These are phyloP conservation scores for Novumbra hubbsi DNA, from an alignment of 2,797 vertebrate species.

Conservation along the genomic window DNA sequence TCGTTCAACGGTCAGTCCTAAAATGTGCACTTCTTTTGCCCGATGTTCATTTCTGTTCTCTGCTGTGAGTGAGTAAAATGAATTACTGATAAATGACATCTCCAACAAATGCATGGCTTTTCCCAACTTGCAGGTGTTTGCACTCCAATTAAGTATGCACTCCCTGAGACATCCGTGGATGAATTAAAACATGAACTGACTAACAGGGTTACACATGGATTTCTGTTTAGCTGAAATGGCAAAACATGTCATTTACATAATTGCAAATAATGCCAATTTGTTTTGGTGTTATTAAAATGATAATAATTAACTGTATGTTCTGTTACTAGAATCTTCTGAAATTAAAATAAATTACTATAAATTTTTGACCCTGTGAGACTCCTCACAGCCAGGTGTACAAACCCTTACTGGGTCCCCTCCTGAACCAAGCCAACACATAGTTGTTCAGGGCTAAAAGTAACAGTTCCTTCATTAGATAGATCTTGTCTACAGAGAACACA, in stretches of 20 bases:
- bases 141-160: neutral
- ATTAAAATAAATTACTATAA: neutral
- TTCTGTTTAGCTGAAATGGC: neutral
- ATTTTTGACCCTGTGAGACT: too few relatives aligned
- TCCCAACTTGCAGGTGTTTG: neutral
- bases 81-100: neutral
- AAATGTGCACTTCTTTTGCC: too few relatives aligned
- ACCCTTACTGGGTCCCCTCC: too few relatives aligned
- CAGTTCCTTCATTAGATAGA: too few relatives aligned
- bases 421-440: too few relatives aligned
- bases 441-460: too few relatives aligned
- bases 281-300: neutral
- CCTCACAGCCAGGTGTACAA: too few relatives aligned
- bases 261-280: neutral
- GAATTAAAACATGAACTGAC: neutral
- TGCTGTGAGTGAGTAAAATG: too few relatives aligned
- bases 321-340: neutral
- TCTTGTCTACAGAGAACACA: too few relatives aligned
- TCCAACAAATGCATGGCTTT: neutral
- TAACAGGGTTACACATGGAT: neutral
- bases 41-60: too few relatives aligned
- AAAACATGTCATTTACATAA: neutral
- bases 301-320: neutral
- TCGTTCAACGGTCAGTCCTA: too few relatives aligned
- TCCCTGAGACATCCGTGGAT: neutral